Conservation (phyloP, 2,113 vertebrate genomes). For the Bagarius yarrelli region DNA sequence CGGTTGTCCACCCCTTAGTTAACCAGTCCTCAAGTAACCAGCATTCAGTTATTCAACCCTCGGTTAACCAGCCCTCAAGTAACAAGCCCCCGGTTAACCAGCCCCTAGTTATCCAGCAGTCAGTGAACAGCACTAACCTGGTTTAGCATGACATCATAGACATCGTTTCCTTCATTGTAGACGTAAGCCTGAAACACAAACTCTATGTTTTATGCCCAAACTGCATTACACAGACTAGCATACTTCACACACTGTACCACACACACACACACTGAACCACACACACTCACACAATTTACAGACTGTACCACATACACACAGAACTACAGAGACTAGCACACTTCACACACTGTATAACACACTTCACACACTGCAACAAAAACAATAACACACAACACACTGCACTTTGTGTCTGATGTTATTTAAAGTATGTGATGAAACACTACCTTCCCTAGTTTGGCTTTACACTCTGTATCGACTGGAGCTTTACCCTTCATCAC, state of each 20-base stretch:
- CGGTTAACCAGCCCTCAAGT: background rate
- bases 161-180: slow-evolving; percentile 76
- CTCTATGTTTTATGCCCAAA: too few species aligned
- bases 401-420: background rate
- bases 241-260: background rate
- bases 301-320: too few species aligned
- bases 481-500: slow-evolving; percentile 86
- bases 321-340: background rate
- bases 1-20: too few species aligned
- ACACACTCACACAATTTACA: background rate
- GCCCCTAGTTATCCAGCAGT: background rate
- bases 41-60: background rate
- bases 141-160: slow-evolving; percentile 87
- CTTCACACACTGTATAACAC: background rate
- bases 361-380: background rate
- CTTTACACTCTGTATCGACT: slow-evolving; percentile 80
- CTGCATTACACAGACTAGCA: too few species aligned
- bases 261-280: background rate
- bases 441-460: slow-evolving; percentile 81
- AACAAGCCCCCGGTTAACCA: too few species aligned
- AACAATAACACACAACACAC: background rate
- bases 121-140: slow-evolving; percentile 71
- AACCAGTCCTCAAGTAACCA: too few species aligned
- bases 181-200: slow-evolving; percentile 76
- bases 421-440: background rate